Evolutionary conservation across 2,113 vertebrate species (phyloP), one percentile per base, ranked within the genome.

Genomic region (Epinephelus fuscoguttatus): DNA sequence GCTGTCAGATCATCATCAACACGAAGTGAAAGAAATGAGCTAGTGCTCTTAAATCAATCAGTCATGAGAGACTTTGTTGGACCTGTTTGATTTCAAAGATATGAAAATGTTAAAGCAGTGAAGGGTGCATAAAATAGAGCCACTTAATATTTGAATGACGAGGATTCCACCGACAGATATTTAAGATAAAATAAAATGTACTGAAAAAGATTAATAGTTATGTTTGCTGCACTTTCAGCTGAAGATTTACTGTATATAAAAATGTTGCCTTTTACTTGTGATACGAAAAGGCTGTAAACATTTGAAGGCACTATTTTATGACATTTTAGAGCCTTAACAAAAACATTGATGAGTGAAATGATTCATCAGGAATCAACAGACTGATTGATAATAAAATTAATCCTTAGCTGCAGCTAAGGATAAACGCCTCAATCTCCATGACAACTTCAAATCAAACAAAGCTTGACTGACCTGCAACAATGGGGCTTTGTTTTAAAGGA

Each of bases 381-480:
- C n/a, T 50, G 1, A 60, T 9, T 66, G n/a, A 37, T 21, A 23
- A 12, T 49, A 5, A 18, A 52, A 60, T 42, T 2, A 4, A n/a
- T 42, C 1, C 0, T 30, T 50, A 15, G 9, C 3, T 59, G 18
- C 15, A 40, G 40, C 5, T 27, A n/a, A n/a, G n/a, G n/a, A n/a
- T n/a, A n/a, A 13, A 40, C 15, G 55, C 33, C 14, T 37, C 1
- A 3, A 9, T 45, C 40, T 70, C 82, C 67, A 72, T 50, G 69
- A 67, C 21, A 19, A 23, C 33, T 75, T 70, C 5, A 57, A 56
- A 15, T 59, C 60, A 81, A 75, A 82, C 40, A 75, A 66, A 72
- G 40, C 6, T 67, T 67, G 49, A 70, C 1, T 37, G 21, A 77
- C 19, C 8, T 21, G 11, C 30, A 82, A 85, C 72, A 80, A 83